Evolutionary conservation across 2,888 invertebrate species (phyloP).

Genomic region (Schrankia costaestrigalis): DNA sequence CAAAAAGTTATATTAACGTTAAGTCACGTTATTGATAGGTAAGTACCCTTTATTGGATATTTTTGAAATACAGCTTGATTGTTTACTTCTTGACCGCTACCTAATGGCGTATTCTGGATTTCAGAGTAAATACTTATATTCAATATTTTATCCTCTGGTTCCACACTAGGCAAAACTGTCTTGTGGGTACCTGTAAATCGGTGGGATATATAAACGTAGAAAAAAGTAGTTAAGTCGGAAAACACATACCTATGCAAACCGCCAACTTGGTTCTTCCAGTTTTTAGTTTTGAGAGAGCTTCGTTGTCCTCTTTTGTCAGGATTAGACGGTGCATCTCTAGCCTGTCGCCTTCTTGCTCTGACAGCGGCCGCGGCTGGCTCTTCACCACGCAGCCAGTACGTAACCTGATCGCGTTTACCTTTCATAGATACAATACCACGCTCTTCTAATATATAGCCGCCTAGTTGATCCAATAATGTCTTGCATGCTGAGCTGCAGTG

Average conservation of each 20-base stretch:
- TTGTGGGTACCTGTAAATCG: too few species aligned
- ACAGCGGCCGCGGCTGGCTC: conserved; percentile 80
- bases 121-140: too few species aligned
- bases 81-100: too few species aligned
- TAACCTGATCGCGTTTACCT: conserved; percentile 89
- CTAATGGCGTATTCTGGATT: too few species aligned
- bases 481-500: conserved; percentile 90
- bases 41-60: too few species aligned
- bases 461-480: conserved; percentile 83
- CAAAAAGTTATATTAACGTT: conserved; percentile 5
- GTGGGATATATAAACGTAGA: not conserved
- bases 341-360: conserved; percentile 72
- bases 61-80: too few species aligned
- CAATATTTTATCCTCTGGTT: too few species aligned
- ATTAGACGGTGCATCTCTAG: conserved; percentile 62
- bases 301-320: conserved; percentile 52
- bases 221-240: not conserved
- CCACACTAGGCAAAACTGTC: too few species aligned
- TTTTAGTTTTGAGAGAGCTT: conserved; percentile 85
- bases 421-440: conserved; percentile 90
- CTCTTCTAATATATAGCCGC: conserved; percentile 88
- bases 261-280: conserved; percentile 76
- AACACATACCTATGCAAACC: conserved; percentile 63
- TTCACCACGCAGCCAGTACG: conserved; percentile 92
- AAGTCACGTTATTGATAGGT: too few species aligned